These are phyloP conservation scores for Synanthedon myopaeformis DNA, from an alignment of 2,888 invertebrate genomes.

Conservation along the genomic window DNA sequence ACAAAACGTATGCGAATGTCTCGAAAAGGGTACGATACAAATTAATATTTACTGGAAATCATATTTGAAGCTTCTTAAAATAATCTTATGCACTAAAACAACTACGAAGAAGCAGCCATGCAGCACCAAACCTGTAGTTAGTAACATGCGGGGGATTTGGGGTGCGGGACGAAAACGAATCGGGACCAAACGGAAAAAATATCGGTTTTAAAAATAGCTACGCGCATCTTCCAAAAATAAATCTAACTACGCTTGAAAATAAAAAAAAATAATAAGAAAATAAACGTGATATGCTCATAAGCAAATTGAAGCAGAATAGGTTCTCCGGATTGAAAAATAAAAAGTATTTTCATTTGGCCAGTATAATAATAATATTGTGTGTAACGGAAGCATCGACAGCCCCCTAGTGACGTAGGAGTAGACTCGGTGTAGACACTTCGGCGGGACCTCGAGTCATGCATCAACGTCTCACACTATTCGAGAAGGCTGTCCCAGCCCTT, in stretches of 20 bases:
- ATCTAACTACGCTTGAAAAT: slow-evolving; percentile 55
- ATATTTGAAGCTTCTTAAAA: slow-evolving; percentile 53
- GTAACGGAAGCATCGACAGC: slow-evolving; percentile 48
- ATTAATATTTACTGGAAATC: slow-evolving; percentile 41
- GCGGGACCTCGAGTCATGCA: slow-evolving; percentile 33
- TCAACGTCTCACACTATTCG: slow-evolving; percentile 33
- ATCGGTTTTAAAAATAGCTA: slow-evolving; percentile 66
- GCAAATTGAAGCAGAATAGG: slow-evolving; percentile 71
- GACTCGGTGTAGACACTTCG: slow-evolving; percentile 2
- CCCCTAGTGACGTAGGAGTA: slow-evolving; percentile 9
- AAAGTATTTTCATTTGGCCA: slow-evolving; percentile 59
- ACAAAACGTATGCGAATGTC: slow-evolving; percentile 9
- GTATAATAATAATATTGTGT: slow-evolving; percentile 53
- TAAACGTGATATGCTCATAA: slow-evolving; percentile 63
- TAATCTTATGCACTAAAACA: slow-evolving; percentile 33
- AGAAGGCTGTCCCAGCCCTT: slow-evolving; percentile 66
- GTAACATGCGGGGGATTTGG: slow-evolving; percentile 43
- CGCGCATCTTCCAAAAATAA: slow-evolving; percentile 52
- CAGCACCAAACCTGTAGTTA: slow-evolving; percentile 60
- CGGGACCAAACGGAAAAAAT: slow-evolving; percentile 58
- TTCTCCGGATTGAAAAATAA: slow-evolving; percentile 69
- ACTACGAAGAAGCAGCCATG: slow-evolving; percentile 57
- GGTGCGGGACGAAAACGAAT: slow-evolving; percentile 38
- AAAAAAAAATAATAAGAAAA: slow-evolving; percentile 30
- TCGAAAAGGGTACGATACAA: slow-evolving; percentile 23